Percentiles rank a stretch among this genome's conserved stretches.
Evolutionary conservation across 2,797 vertebrate species (phyloP).

Genomic region (Oreochromis grahami): DNA sequence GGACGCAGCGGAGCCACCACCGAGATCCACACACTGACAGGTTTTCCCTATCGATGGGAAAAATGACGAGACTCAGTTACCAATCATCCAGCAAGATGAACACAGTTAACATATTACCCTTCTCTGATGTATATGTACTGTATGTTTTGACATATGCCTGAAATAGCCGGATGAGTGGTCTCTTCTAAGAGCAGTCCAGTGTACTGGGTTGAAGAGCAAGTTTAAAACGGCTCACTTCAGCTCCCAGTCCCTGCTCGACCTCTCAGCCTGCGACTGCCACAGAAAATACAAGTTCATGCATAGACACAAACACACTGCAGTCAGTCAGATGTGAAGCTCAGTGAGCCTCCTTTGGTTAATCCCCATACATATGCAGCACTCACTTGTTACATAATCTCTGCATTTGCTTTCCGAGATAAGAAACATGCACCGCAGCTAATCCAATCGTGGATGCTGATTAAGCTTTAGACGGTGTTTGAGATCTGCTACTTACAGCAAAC

Average conservation of each 20-base stretch:
- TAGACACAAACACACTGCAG: slow-evolving; percentile 15
- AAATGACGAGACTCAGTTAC: slow-evolving; percentile 21
- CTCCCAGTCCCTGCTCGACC: neutral
- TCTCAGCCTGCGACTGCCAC: neutral
- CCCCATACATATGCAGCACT: slow-evolving; percentile 42
- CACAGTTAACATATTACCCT: slow-evolving; percentile 6
- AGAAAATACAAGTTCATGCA: neutral
- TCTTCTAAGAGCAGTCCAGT: slow-evolving; percentile 1
- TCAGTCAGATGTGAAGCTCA: slow-evolving; percentile 22
- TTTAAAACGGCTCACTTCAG: slow-evolving; percentile 29
- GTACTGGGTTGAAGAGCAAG: slow-evolving; percentile 3
- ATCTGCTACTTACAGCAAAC: neutral
- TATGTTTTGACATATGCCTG: slow-evolving; percentile 6
- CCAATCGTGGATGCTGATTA: neutral
- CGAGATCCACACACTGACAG: slow-evolving; percentile 86
- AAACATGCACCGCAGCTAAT: slow-evolving; percentile 15
- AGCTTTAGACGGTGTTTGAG: neutral
- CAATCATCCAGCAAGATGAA: neutral
- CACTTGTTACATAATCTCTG: slow-evolving; percentile 54
- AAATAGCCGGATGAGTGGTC: slow-evolving; percentile 10
- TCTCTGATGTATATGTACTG: neutral
- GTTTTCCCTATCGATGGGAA: slow-evolving; percentile 84
- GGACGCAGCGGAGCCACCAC: slow-evolving; percentile 91
- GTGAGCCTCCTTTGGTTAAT: slow-evolving; percentile 21
- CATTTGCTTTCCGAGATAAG: slow-evolving; percentile 22